These are phyloP conservation scores for Petroica traversi DNA, from an alignment of 2,113 vertebrate species.

Conservation along the genomic window DNA sequence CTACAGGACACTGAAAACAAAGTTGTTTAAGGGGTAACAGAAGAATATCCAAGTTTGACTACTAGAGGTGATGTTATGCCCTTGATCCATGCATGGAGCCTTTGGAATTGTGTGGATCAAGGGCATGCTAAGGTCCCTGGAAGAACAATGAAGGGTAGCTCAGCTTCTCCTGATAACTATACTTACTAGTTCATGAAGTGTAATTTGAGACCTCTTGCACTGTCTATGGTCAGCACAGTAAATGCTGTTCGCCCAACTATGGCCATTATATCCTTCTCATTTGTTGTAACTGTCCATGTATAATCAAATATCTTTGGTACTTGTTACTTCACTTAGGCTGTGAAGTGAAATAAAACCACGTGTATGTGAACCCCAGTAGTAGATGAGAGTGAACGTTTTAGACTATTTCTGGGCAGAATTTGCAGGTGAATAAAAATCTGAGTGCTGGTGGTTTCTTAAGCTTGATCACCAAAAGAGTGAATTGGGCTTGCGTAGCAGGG, in stretches of 20 bases:
- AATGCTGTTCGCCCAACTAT: neutral
- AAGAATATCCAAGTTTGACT: neutral
- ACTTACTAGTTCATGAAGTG: neutral
- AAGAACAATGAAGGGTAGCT: conserved; percentile 28
- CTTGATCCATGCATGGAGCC: neutral
- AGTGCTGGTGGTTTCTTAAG: neutral
- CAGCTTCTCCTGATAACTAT: neutral
- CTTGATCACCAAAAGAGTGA: neutral
- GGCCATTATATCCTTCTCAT: neutral
- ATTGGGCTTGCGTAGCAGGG: neutral
- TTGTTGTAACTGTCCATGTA: neutral
- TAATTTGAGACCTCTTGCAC: conserved; percentile 31
- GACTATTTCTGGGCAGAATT: neutral
- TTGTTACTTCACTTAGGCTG: neutral
- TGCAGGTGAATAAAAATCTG: neutral
- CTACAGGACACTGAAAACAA: neutral
- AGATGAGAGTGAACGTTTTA: neutral
- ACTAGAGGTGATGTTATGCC: neutral
- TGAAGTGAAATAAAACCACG: neutral
- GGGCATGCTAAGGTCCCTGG: neutral
- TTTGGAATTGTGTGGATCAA: neutral
- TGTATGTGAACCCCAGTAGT: neutral
- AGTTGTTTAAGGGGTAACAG: neutral
- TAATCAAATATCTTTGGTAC: neutral
- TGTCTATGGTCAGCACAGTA: neutral